Base-by-base conservation (phyloP, 2,888 invertebrate genomes). In the Argynnis bischoffii region DNA sequence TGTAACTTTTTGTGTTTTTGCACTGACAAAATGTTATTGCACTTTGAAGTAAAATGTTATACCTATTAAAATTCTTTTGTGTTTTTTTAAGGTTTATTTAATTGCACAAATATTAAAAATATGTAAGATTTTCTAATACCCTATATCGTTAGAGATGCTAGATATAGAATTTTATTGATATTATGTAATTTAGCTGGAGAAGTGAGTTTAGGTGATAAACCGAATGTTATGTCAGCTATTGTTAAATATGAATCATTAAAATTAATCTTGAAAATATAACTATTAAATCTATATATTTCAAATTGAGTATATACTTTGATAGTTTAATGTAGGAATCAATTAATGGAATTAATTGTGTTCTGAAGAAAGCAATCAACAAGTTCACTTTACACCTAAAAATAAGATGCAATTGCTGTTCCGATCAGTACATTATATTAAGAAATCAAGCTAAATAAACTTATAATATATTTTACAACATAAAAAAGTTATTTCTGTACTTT, bases 101-200 rank as follows among this genome's bases (percentile, higher is more conserved):
- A 61, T 51, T 35, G 31, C 51, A 51, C 51, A 51, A 50, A 61
- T 31, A 18, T 64, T 18, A 18, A 35, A 55, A 50, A 48, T 6
- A 6, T 41, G 2, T 50, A 16, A 64, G 1, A 6, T 50, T 35
- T n/a, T 56, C 11, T 21, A 6, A 41, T 59, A 53, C 16, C 14
- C 41, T 11, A 41, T 41, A 56, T 57, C 21, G 51, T 51, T 48
- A 51, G 55, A 67, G 67, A 63, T 67, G 67, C 67, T 67, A 67
- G 67, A 26, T 51, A 26, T 47, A 60, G 41, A 67, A 55, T 35
- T 47, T 35, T 55, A 60, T 51, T 31, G 16, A 51, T 16, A 16
- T 57, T 57, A 47, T 47, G 21, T 31, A 26, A 35, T 60, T 50
- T 60, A 35, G 60, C 51, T 51, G 31, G 16, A 31, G 51, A 51